phyloP scores from a whole-genome alignment of 2,113 vertebrate species.

The Chaenogobius annularis region DNA sequence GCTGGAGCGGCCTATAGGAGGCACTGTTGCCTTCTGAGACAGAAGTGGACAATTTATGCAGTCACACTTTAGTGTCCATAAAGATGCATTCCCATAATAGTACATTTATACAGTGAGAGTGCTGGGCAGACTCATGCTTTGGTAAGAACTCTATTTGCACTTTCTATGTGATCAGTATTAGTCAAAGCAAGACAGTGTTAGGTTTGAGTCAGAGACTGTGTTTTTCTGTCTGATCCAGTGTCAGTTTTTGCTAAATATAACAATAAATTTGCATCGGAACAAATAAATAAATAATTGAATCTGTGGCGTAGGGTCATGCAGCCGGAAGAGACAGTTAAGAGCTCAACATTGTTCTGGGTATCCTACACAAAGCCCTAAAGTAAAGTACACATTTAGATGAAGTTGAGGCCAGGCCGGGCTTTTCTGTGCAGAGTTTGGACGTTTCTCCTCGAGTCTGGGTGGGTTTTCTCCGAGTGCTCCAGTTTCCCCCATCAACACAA shows the following conservation, averaged over 20 bases:
- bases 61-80: background rate
- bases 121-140: background rate
- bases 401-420: too few relatives aligned
- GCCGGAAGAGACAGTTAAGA: background rate
- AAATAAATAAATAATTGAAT: background rate
- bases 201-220: background rate
- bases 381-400: background rate
- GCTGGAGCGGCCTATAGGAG: constrained; percentile 31
- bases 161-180: background rate
- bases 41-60: background rate
- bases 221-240: background rate
- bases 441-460: too few relatives aligned
- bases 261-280: background rate
- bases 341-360: background rate
- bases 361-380: background rate
- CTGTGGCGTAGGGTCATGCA: background rate
- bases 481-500: too few relatives aligned
- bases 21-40: constrained; percentile 43
- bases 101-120: background rate
- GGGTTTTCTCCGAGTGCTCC: too few relatives aligned
- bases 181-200: background rate
- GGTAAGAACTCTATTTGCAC: background rate
- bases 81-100: background rate
- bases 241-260: background rate
- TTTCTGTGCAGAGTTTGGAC: too few relatives aligned